Evolutionary conservation across 2,113 vertebrate genomes (phyloP).

Genomic region (Nycticorax nycticorax): DNA sequence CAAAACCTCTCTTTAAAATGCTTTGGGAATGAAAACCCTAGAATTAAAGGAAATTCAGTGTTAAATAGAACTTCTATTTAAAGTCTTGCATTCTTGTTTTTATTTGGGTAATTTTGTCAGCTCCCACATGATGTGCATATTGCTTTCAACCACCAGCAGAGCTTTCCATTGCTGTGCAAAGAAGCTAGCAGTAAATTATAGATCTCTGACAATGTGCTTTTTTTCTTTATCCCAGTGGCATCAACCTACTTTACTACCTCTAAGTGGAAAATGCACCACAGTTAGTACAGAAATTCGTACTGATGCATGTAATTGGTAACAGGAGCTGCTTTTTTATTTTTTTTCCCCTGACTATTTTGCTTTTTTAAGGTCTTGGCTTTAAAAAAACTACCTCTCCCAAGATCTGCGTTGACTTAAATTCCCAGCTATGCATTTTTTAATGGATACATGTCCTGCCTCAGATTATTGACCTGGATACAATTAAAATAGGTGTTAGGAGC

Average conservation of each 20-base stretch:
- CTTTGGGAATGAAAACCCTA: not conserved
- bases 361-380: not conserved
- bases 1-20: not conserved
- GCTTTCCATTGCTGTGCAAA: not conserved
- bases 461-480: not conserved
- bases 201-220: not conserved
- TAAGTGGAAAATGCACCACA: not conserved
- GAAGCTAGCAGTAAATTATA: not conserved
- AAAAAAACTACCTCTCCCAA: not conserved
- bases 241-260: not conserved
- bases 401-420: not conserved
- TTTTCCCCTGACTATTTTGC: not conserved
- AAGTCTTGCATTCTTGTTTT: not conserved
- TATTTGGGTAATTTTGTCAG: not conserved
- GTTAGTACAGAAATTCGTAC: not conserved
- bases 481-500: not conserved
- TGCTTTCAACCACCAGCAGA: not conserved
- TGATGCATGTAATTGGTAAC: not conserved
- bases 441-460: not conserved
- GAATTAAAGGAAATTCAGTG: not conserved
- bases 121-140: not conserved
- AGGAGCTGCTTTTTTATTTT: not conserved
- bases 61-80: not conserved
- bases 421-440: not conserved
- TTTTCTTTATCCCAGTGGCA: not conserved